phyloP scores from a whole-genome alignment of 2,113 vertebrate genomes.

The Emydura subglobosa region DNA sequence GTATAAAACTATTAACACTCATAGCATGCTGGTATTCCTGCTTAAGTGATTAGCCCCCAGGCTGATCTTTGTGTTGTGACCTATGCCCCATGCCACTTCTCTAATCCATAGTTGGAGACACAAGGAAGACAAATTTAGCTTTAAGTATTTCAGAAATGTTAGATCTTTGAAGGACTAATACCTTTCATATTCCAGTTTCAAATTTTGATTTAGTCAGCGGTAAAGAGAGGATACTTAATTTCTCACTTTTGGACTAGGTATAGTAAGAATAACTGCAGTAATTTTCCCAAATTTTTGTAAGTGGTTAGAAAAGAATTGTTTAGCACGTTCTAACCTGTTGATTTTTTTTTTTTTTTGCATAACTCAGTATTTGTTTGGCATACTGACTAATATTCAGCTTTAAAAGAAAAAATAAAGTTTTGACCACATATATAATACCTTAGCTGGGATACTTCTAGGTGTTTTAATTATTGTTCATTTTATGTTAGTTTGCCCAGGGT shows the following conservation, averaged over 20 bases:
- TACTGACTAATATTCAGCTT: neutral
- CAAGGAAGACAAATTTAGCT: neutral
- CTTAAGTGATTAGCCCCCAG: neutral
- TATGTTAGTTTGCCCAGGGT: neutral
- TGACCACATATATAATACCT: neutral
- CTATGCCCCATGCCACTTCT: neutral
- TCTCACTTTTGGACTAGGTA: neutral
- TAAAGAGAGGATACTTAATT: neutral
- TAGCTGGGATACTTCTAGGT: neutral
- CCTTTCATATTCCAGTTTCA: neutral
- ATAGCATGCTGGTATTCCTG: rapidly evolving
- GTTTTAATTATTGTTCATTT: neutral
- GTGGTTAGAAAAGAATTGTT: neutral
- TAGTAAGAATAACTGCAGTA: neutral
- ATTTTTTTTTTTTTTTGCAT: neutral
- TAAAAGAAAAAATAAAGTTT: neutral
- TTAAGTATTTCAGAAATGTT: neutral
- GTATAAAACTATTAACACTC: neutral
- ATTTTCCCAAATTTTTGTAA: neutral
- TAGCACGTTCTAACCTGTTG: neutral
- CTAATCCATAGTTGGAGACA: neutral
- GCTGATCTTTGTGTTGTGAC: neutral
- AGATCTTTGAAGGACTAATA: neutral
- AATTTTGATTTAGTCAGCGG: neutral
- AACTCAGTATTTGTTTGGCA: neutral